Evolutionary conservation across 2,797 vertebrate genomes (phyloP).

Genomic region (Halcyon leucocephala): DNA sequence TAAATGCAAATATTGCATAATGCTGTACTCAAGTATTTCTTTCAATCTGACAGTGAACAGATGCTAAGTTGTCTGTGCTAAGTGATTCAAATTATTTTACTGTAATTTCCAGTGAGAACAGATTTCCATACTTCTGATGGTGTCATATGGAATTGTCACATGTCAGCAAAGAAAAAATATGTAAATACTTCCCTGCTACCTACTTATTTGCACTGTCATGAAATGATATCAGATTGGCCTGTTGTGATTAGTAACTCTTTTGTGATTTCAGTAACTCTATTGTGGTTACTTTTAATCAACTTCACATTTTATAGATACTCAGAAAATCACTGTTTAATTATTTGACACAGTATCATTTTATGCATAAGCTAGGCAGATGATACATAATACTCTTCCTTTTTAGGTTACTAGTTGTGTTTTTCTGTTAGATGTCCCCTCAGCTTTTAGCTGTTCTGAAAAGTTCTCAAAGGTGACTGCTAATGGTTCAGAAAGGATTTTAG

Average conservation of each 20-base stretch:
- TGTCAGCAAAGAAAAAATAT: not conserved
- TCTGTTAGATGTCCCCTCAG: not conserved
- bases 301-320: not conserved
- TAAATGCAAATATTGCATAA: not conserved
- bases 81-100: not conserved
- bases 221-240: not conserved
- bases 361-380: not conserved
- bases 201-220: not conserved
- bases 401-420: not conserved
- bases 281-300: not conserved
- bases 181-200: not conserved
- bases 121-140: not conserved
- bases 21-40: not conserved
- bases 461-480: conserved; percentile 1
- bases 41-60: not conserved
- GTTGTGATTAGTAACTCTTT: not conserved
- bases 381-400: not conserved
- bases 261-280: not conserved
- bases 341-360: not conserved
- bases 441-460: not conserved
- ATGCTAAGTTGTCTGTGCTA: not conserved
- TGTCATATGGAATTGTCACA: not conserved
- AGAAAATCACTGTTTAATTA: not conserved
- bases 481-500: not conserved
- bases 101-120: not conserved